Evolutionary conservation across 92 coral and sea anemone species (phyloP).

Genomic region (Epizoanthus fatuus): DNA sequence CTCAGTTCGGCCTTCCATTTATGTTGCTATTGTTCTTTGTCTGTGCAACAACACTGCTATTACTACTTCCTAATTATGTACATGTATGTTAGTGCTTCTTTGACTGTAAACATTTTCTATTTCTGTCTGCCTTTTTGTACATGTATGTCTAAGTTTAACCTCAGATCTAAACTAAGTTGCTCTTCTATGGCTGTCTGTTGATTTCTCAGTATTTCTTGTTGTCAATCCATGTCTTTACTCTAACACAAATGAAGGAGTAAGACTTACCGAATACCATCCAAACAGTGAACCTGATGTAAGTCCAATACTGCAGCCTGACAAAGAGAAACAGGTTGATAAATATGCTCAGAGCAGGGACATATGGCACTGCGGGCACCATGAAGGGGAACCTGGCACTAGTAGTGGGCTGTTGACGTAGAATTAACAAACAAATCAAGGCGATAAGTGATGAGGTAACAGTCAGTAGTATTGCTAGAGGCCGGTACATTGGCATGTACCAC

Average conservation of each 20-base stretch:
- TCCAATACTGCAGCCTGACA: conserved; percentile 57
- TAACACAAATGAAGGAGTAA: neutral
- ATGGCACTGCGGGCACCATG: conserved; percentile 82
- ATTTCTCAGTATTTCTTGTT: no score
- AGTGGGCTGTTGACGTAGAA: conserved; percentile 70
- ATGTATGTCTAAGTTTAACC: no score
- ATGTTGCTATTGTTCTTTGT: no score
- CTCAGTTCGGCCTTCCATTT: no score
- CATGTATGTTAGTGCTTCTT: no score
- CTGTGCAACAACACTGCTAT: no score
- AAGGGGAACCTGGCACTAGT: conserved; percentile 70
- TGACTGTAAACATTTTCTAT: no score
- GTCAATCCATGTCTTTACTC: no score
- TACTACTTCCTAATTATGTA: no score
- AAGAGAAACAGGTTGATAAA: conserved; percentile 76
- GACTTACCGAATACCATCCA: conserved; percentile 88
- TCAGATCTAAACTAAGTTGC: no score
- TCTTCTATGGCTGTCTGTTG: no score
- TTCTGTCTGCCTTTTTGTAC: no score
- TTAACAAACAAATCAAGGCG: conserved; percentile 53
- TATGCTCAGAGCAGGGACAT: conserved; percentile 80
- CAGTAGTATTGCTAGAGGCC: conserved; percentile 46
- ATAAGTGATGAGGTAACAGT: conserved; percentile 46
- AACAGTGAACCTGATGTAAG: conserved; percentile 68
- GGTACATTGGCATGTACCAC: conserved; percentile 9